Evolutionary conservation across 2,888 invertebrate genomes (phyloP), one percentile per base, ranked within the genome.

Genomic region (Ecdyonurus torrentis): DNA sequence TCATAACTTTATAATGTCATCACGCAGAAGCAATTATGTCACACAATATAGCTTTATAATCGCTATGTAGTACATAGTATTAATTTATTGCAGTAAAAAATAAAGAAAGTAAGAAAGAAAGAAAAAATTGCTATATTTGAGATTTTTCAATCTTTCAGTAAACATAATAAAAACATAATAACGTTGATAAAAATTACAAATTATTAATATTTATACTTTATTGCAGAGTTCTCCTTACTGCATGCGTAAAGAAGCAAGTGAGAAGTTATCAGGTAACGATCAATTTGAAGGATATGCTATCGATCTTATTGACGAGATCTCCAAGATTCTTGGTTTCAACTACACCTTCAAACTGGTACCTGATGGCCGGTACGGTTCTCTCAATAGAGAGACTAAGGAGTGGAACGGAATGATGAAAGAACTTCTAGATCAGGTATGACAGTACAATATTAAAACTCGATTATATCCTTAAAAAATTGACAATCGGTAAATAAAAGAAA

Each of bases 261-360:
- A 87, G 69, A 86, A 87, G 66, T 78, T 94, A 61, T 83, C 83
- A 2, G 95, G 94, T 52, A 95, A 95, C 75, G 91, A 91, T 69
- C 91, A 91, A 71, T 95, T 89, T 75, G 94, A 95, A 74, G 95
- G 95, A 50, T 98, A 95, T 78, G 92, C 89, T 67, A 86, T 98
- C 66, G 97, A 98, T 79, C 79, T 98, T 66, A 88, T 97, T 72
- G 83, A 89, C 72, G 93, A 95, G 78, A 92, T 98, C 75, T 87
- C 96, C 61, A 83, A 83, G 72, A 82, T 89, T 67, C 80, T 91
- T 69, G 90, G 90, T 66, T 92, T 92, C 77, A 91, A 90, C 78
- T 92, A 91, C 74, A 88, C 87, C 70, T 88, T 92, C 73, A 84
- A 86, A 70, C 77, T 91, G 66, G 91, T 91, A 63, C 89, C 89